A percentile compares a stretch with the other conserved stretches of the same genome.
Evolutionary conservation across 1,140 invertebrate species (phyloP).

Genomic region (Drosophila virilis): DNA sequence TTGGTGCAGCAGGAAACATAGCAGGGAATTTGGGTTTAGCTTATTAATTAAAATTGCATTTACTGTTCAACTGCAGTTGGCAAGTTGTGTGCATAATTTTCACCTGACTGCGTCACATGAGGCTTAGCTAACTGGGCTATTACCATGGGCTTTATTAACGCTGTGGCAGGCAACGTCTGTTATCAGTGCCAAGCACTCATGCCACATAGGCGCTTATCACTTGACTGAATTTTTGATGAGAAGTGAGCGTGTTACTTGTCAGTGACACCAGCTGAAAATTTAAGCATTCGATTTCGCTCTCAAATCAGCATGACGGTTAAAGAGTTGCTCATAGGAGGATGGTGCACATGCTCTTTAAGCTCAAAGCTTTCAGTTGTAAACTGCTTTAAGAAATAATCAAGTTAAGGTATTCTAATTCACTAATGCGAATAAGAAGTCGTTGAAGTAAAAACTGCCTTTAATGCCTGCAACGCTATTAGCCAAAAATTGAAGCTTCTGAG

Average conservation of each 20-base stretch:
- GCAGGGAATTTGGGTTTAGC: slow-evolving; percentile 31
- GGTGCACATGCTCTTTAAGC: no score
- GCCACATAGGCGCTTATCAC: slow-evolving; percentile 20
- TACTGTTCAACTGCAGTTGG: slow-evolving; percentile 39
- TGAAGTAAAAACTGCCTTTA: no score
- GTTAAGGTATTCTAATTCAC: no score
- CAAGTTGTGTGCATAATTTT: slow-evolving; percentile 39
- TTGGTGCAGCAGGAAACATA: background rate
- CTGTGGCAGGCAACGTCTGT: background rate
- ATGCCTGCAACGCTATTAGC: no score
- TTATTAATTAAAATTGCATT: slow-evolving; percentile 77
- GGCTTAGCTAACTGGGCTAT: slow-evolving; percentile 13
- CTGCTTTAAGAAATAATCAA: no score
- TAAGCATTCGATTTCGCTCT: background rate
- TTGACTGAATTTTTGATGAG: background rate
- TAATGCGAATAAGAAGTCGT: no score
- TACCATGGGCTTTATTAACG: slow-evolving; percentile 19
- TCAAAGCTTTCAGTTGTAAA: no score
- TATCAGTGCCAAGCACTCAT: slow-evolving; percentile 23
- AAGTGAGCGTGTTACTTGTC: background rate
- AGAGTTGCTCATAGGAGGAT: no score
- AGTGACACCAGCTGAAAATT: slow-evolving; percentile 1
- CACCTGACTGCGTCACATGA: slow-evolving; percentile 23
- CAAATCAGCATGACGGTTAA: no score
- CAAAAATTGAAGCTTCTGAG: no score